Conservation (phyloP, 2,113 vertebrate species). For the Pygoscelis adeliae region DNA sequence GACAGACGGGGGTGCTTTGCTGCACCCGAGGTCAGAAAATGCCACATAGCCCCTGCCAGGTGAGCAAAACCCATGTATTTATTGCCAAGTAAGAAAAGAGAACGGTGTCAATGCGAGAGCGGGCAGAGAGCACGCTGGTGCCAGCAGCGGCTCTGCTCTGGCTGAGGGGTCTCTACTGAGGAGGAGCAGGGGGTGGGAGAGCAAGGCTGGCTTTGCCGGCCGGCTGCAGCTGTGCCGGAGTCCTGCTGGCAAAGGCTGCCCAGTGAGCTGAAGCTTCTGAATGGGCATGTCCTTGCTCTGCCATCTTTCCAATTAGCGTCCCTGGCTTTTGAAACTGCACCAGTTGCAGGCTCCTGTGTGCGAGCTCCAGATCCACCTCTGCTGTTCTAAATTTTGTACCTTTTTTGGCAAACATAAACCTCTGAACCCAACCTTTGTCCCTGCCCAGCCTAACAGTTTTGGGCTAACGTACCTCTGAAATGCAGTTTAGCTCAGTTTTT, state of each 20-base stretch:
- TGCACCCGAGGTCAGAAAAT: background rate
- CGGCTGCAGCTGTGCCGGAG: background rate
- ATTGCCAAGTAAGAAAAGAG: background rate
- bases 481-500: background rate
- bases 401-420: background rate
- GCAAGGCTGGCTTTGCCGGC: background rate
- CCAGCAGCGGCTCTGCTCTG: background rate
- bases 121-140: background rate
- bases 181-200: background rate
- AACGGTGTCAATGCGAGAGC: background rate
- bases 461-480: fast-evolving
- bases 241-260: background rate
- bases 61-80: background rate
- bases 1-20: background rate
- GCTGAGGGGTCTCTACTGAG: background rate
- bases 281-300: fast-evolving
- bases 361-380: background rate
- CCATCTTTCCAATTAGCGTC: background rate
- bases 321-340: background rate
- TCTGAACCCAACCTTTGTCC: background rate
- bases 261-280: background rate
- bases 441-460: background rate
- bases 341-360: fast-evolving
- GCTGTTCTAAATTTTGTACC: background rate
- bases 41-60: background rate